These are phyloP conservation scores for Drosophila asahinai DNA, from an alignment of 1,140 invertebrate genomes.

Conservation along the genomic window DNA sequence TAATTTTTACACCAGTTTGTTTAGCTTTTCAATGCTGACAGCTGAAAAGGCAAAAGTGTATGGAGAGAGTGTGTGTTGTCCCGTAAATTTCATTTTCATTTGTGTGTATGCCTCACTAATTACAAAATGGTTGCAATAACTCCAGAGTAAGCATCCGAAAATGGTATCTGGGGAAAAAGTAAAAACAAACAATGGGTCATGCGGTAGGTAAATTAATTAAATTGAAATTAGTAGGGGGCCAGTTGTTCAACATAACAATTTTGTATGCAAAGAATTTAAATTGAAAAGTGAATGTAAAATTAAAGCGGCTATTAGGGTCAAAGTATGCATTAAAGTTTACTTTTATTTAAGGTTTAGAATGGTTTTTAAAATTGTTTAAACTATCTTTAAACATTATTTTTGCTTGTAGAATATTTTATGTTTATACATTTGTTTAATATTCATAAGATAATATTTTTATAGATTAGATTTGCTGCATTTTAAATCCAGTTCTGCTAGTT, in stretches of 20 bases:
- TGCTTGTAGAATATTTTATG: background rate
- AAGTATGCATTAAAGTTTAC: no score
- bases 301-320: background rate
- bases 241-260: background rate
- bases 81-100: conserved; percentile 62
- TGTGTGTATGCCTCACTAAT: conserved; percentile 57
- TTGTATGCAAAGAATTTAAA: background rate
- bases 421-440: background rate
- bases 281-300: conserved; percentile 1
- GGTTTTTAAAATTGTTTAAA: background rate
- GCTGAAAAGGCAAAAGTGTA: conserved; percentile 28
- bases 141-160: conserved; percentile 19
- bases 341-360: no score
- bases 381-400: rapidly evolving
- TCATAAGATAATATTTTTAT: no score
- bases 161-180: conserved; percentile 14
- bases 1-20: conserved; percentile 60
- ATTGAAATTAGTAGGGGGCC: conserved; percentile 22
- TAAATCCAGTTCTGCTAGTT: background rate
- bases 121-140: conserved; percentile 56
- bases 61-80: conserved; percentile 19
- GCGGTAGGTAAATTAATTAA: conserved; percentile 36
- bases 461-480: no score
- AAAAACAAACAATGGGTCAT: conserved; percentile 16
- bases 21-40: conserved; percentile 61